Base-by-base conservation (phyloP, 2,888 invertebrate species). In the Apomyelois bistriatella region DNA sequence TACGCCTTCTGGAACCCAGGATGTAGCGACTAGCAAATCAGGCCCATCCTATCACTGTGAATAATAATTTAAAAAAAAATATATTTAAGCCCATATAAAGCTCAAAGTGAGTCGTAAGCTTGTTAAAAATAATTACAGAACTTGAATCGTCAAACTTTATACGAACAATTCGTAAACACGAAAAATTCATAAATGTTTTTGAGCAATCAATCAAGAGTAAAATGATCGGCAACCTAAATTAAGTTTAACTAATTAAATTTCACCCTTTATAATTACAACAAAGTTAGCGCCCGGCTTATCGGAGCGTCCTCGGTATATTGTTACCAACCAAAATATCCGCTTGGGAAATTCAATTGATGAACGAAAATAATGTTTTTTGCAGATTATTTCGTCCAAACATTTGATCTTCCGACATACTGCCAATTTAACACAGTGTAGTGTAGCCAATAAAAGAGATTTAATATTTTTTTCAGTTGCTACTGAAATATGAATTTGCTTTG, bases 241-340 rank as follows among this genome's bases (percentile, higher is more conserved):
- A 51, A 42, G 48, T 48, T 51, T 15, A 36, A 16, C 41, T 50
- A 51, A 51, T 51, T 51, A 51, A 51, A 51, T 51, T 42, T 42
- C 22, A 41, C 13, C 42, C 51, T 51, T 51, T 42, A 42, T 51
- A 51, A 51, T 51, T 42, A 51, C 35, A 36, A 51, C 42, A 36
- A 51, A 51, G 22, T 51, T 51, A 8, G 9, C 32, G 22, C 22
- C 13, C 42, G 42, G 17, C 35, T 36, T 42, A 51, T 43, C 32
- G 50, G 38, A 38, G 48, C 42, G 35, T 51, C 17, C 42, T 35
- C 42, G 32, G 17, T 9, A 42, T 50, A 41, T 50, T 50, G 49
- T 41, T 48, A 28, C 32, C 32, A 9, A 28, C 32, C 32, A 9
- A 41, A 32, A 50, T 41, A 42, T 51, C 22, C 51, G 42, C 51